Evolutionary conservation across 2,888 invertebrate genomes (phyloP).

Genomic region (Uloborus plumipes): DNA sequence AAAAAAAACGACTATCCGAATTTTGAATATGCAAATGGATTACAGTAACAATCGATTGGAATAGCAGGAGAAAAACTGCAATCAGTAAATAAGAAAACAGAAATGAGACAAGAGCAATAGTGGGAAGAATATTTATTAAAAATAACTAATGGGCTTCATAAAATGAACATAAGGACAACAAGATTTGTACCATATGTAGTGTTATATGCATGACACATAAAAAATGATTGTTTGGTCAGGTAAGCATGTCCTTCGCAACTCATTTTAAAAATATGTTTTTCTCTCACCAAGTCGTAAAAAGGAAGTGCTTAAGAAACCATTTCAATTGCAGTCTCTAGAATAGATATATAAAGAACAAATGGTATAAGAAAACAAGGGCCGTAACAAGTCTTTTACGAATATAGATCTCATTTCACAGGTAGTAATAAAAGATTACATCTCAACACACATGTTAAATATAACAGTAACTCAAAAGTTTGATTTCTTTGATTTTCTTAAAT

Average conservation of each 20-base stretch:
- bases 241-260: slow-evolving; percentile 46
- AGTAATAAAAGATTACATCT: not conserved
- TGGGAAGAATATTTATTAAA: slow-evolving; percentile 65
- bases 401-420: no score
- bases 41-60: no score
- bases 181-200: slow-evolving; percentile 63
- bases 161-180: slow-evolving; percentile 63
- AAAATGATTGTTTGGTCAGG: slow-evolving; percentile 64
- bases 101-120: not conserved
- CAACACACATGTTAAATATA: slow-evolving; percentile 39
- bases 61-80: no score
- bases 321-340: slow-evolving; percentile 45
- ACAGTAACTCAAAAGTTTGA: slow-evolving; percentile 42
- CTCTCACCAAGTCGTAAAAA: slow-evolving; percentile 56
- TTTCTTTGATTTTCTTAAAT: slow-evolving; percentile 37
- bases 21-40: no score
- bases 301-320: slow-evolving; percentile 49
- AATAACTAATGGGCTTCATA: slow-evolving; percentile 64
- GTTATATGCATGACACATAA: slow-evolving; percentile 48
- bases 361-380: slow-evolving; percentile 8
- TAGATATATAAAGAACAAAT: slow-evolving; percentile 45
- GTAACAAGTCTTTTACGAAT: not conserved
- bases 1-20: no score
- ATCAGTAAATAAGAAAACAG: no score
- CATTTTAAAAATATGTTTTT: slow-evolving; percentile 60